Base-by-base conservation (phyloP, 2,797 vertebrate genomes). In the Danionella dracula region DNA sequence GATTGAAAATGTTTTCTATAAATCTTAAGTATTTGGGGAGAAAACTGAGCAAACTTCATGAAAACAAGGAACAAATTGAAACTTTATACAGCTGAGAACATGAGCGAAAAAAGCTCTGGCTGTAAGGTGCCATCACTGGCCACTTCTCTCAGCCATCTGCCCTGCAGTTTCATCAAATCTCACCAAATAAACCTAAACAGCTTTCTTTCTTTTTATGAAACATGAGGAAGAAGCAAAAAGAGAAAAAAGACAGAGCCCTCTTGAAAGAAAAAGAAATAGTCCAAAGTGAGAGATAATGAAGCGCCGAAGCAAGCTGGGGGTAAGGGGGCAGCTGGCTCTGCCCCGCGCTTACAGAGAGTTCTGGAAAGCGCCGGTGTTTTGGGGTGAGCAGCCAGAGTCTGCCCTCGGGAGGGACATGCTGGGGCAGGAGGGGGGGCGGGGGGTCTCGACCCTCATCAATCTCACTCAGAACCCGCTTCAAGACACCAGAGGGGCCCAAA, bases 391-490 rank as follows among this genome's bases (percentile, higher is more conserved):
- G 21, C 57, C 46, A 65, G 48, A 67, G 29, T 76, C 44, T 70
- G 82, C 82, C 83, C 76, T 61, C 49, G 71, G 82, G 72, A 66
- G 59, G 73, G 78, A 79, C 78, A 76, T 59, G 60, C 31, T 34
- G 71, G 59, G 57, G 71, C 60, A 50, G 67, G 64, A 40, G 45
- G 64, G 32, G 66, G 54, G 42, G 66, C 53, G 58, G 68, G 70
- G 72, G 76, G 84, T 82, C 83, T 66, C 78, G 83, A 88, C 84
- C 86, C 79, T 82, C 85, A 89, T 90, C 86, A 87, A 86, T 89
- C 86, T 87, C 86, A 89, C 85, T 90, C 87, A 87, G 83, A 79
- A 84, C 82, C 86, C 81, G 84, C 81, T 86, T 84, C 84, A 83
- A 78, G 71, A 82, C 82, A 85, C 81, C 84, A 82, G 81, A 79